Percentiles rank a stretch among this genome's conserved stretches.
These are phyloP conservation scores for Dryocosmus kuriphilus DNA, from an alignment of 2,888 invertebrate species.

Conservation along the genomic window DNA sequence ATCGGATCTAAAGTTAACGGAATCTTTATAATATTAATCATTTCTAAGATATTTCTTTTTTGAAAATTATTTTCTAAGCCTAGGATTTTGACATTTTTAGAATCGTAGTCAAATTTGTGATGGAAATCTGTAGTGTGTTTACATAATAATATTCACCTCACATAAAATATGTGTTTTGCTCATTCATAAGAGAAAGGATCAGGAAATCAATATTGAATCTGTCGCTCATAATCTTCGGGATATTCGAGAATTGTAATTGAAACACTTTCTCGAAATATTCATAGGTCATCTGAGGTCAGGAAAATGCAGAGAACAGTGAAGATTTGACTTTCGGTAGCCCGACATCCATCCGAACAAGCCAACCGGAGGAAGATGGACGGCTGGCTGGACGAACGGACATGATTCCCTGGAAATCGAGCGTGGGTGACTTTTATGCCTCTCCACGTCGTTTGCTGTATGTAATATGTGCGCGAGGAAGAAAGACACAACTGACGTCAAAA, in stretches of 20 bases:
- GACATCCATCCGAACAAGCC: constrained; percentile 11
- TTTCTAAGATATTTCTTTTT: too few species aligned
- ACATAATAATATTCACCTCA: too few species aligned
- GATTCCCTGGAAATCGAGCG: constrained; percentile 52
- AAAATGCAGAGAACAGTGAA: neutral
- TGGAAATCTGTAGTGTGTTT: too few species aligned
- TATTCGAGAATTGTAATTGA: constrained; percentile 31
- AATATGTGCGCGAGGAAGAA: constrained; percentile 35
- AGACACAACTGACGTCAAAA: constrained; percentile 41
- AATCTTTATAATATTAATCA: too few species aligned
- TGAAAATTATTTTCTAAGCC: too few species aligned
- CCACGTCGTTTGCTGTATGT: constrained; percentile 44
- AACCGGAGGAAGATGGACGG: constrained; percentile 47
- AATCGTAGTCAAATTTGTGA: too few species aligned
- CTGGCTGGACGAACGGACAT: constrained; percentile 46
- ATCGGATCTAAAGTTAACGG: too few species aligned
- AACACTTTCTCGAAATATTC: neutral
- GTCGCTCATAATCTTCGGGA: constrained; percentile 44
- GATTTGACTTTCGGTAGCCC: constrained; percentile 52
- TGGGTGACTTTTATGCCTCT: constrained; percentile 48
- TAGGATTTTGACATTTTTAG: too few species aligned
- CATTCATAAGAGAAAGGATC: too few species aligned
- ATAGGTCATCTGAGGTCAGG: neutral
- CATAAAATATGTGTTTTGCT: too few species aligned
- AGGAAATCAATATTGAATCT: neutral